A percentile compares a stretch with the other conserved stretches of the same genome.
These are phyloP conservation scores for Limonius californicus DNA, from an alignment of 1,140 invertebrate genomes.

Conservation along the genomic window DNA sequence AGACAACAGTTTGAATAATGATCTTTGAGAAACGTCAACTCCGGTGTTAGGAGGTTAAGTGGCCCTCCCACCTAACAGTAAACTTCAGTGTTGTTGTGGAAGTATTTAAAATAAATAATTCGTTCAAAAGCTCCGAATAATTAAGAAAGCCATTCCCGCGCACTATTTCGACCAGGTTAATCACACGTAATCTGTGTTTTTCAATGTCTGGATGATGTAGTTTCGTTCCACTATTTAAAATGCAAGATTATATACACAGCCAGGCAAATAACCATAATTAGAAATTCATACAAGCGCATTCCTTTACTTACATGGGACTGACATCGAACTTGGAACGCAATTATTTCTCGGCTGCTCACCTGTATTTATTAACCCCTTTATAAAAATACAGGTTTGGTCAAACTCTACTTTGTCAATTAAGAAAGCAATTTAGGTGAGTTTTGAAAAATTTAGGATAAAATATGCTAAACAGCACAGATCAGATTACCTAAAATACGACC, in stretches of 20 bases:
- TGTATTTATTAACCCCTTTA: not conserved
- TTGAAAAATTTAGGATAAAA: not conserved
- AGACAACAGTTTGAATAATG: slow-evolving; percentile 9
- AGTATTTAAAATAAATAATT: not conserved
- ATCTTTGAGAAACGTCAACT: slow-evolving; percentile 7
- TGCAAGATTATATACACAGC: slow-evolving; percentile 10
- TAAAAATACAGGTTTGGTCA: not conserved
- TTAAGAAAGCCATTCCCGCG: not conserved
- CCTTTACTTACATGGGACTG: slow-evolving; percentile 12
- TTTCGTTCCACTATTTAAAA: slow-evolving; percentile 10
- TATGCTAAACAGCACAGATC: not conserved
- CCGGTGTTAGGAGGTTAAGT: not conserved
- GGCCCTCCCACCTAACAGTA: slow-evolving; percentile 9
- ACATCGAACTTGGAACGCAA: slow-evolving; percentile 10
- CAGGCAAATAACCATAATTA: slow-evolving; percentile 14
- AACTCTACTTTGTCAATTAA: not conserved
- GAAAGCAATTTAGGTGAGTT: no score
- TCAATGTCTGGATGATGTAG: slow-evolving; percentile 1
- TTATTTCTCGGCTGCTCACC: slow-evolving; percentile 9
- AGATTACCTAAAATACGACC: not conserved
- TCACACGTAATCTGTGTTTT: slow-evolving; percentile 6
- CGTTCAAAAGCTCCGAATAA: not conserved
- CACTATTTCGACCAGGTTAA: not conserved
- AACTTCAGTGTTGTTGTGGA: not conserved
- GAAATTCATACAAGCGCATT: slow-evolving; percentile 15